Conservation (phyloP, 2,888 invertebrate genomes). For the Leptinotarsa haldemani region DNA sequence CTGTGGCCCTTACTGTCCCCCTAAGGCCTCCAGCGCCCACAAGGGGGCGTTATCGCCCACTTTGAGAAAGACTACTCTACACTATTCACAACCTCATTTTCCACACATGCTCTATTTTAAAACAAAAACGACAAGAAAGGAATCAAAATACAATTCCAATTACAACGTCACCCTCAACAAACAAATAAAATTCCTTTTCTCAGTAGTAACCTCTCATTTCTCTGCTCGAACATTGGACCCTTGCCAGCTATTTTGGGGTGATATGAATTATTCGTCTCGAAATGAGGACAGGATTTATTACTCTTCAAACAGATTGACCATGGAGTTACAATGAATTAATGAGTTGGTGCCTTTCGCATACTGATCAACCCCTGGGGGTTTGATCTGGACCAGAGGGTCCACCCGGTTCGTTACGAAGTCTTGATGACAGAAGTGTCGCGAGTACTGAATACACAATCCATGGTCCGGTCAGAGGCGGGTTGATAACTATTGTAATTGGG, state of each 20-base stretch:
- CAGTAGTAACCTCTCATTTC: neutral
- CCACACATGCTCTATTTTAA: too few species aligned
- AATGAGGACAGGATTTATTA: conserved; percentile 20
- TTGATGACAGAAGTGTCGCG: neutral
- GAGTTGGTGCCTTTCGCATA: conserved; percentile 17
- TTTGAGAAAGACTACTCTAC: too few species aligned
- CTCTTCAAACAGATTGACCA: conserved; percentile 22
- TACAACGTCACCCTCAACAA: neutral
- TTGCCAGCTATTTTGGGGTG: neutral
- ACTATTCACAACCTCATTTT: too few species aligned
- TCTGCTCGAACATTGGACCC: neutral
- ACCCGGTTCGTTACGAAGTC: conserved; percentile 21
- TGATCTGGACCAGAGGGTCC: conserved; percentile 13
- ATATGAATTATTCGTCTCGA: neutral
- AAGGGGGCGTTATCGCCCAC: too few species aligned
- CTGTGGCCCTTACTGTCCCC: too few species aligned
- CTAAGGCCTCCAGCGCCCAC: too few species aligned
- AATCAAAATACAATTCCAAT: neutral
- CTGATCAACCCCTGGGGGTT: conserved; percentile 9
- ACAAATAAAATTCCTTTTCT: neutral
- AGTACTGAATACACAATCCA: conserved; percentile 18
- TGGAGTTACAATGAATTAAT: conserved; percentile 23
- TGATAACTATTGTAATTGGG: neutral
- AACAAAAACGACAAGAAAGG: too few species aligned
- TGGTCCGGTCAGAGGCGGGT: neutral